Conservation (phyloP, 1,140 invertebrate species). For the Palaemon carinicauda region DNA sequence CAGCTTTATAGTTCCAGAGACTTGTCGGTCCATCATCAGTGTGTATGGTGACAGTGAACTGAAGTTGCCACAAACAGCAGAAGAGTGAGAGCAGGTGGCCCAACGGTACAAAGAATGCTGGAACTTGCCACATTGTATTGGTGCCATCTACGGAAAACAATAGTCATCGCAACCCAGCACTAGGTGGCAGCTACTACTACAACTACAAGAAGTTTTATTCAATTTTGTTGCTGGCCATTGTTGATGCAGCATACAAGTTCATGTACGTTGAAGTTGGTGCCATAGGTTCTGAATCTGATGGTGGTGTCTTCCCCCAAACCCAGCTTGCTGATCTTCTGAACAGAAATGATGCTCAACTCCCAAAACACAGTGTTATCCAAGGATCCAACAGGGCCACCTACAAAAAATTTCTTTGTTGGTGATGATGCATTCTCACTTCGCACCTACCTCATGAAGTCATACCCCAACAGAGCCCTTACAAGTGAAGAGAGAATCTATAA, state of each 20-base stretch:
- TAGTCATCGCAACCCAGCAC: not conserved
- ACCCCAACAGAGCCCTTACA: not conserved
- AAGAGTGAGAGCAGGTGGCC: not conserved
- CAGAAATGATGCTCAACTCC: not conserved
- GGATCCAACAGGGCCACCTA: not conserved
- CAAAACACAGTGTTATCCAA: not conserved
- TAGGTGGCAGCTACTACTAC: not conserved
- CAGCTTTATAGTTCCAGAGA: not conserved
- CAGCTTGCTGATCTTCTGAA: not conserved
- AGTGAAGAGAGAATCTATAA: not conserved
- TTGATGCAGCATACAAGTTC: not conserved
- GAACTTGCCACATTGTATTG: not conserved
- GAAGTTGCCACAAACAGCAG: too few species aligned
- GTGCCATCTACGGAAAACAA: not conserved
- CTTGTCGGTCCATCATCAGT: not conserved
- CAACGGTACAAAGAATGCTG: not conserved
- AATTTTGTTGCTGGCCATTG: not conserved
- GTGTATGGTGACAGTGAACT: too few species aligned
- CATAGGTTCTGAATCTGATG: too few species aligned
- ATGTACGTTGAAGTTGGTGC: not conserved
- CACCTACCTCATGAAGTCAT: not conserved
- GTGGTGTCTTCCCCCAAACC: not conserved
- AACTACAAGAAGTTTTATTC: too few species aligned
- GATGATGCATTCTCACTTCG: constrained; percentile 1
- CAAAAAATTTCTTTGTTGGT: not conserved